Evolutionary conservation across 2,797 vertebrate species (phyloP).

Genomic region (Sebastes jordani): DNA sequence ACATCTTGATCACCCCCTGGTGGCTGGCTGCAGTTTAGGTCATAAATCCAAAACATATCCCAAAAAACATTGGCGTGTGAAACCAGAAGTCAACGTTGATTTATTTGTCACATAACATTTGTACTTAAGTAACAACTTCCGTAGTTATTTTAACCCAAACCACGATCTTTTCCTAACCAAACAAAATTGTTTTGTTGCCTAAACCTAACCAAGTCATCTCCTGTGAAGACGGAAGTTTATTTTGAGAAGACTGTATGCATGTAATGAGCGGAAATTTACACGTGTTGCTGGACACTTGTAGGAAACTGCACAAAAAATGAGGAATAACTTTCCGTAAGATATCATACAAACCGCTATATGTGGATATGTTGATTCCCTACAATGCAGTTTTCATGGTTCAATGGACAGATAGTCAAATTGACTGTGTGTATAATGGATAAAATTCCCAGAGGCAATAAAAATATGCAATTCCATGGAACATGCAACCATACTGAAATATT

Average conservation of each 20-base stretch:
- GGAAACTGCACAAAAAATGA: not conserved
- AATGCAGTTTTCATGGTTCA: not conserved
- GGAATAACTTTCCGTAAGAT: not conserved
- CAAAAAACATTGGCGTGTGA: not conserved
- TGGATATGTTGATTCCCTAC: not conserved
- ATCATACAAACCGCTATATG: not conserved
- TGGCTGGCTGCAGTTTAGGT: not conserved
- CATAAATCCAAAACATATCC: not conserved
- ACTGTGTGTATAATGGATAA: not conserved
- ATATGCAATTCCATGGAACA: not conserved
- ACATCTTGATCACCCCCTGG: not conserved
- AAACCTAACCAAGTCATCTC: not conserved
- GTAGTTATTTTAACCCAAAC: not conserved
- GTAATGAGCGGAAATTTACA: not conserved
- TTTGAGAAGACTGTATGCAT: not conserved
- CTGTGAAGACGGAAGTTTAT: not conserved
- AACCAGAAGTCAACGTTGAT: not conserved
- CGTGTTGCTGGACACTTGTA: not conserved
- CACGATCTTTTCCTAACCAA: not conserved
- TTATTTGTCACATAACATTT: not conserved
- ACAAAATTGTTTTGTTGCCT: not conserved
- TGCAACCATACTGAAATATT: constrained; percentile 1
- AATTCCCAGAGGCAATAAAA: not conserved
- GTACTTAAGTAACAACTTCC: not conserved
- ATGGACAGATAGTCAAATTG: not conserved